Evolutionary conservation across 2,113 vertebrate species (phyloP), one percentile per base, ranked within the genome.

Genomic region (Peromyscus polionotus): DNA sequence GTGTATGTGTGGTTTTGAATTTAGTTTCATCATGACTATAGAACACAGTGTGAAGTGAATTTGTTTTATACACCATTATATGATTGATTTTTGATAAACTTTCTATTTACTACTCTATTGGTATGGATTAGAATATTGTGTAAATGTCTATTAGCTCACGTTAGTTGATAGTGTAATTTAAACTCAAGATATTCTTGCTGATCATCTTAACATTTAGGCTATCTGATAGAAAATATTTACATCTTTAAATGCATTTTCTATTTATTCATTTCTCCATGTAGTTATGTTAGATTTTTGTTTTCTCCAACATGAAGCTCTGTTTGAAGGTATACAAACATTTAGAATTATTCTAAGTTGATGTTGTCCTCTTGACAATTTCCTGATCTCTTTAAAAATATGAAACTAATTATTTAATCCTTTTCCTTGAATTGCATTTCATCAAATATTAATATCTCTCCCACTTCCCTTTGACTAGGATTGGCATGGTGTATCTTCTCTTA

Each of bases 201-300:
- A 54, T 86, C 39, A 80, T 80, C 12, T 57, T 39, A 72, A 1
- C 2, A 39, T 48, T 79, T 85, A 76, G 42, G 26, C 33, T 61
- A 31, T 68, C 16, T 83, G 14, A 75, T 94, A 83, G 48, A 90
- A 8, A 96, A 36, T 36, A 70, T 84, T 88, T 92, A 89, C 45
- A 72, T 84, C 36, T 79, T 22, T 93, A 42, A 73, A 16, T 89
- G 84, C 12, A 73, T 80, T 95, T 63, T 7, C 26, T 42, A 63
- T 77, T 84, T 89, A 51, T 72, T 84, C 26, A 48, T 72, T 95
- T 93, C 31, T 70, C 10, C 24, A 28, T 57, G 12, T 5, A 89
- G 0, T 73, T 54, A 14, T 79, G 20, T 33, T 6, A 20, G 5
- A 54, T 84, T 54, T 94, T 88, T 93, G 20, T 84, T 67, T 63